A percentile compares a stretch with the other conserved stretches of the same genome.
These are phyloP conservation scores for Chymomyza costata DNA, from an alignment of 1,140 invertebrate species.

Conservation along the genomic window DNA sequence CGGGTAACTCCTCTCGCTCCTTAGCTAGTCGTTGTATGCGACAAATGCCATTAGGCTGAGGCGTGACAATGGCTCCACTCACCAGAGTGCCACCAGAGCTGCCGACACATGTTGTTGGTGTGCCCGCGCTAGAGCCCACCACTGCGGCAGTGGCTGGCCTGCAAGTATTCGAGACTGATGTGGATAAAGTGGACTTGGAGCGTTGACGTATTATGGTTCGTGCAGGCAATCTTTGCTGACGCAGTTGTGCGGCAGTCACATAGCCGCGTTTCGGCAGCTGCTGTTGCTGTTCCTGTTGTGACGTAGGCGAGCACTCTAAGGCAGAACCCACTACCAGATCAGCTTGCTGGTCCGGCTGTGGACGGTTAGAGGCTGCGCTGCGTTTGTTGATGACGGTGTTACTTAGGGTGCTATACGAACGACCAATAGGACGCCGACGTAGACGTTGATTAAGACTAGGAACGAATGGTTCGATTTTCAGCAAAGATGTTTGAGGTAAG, in stretches of 20 bases:
- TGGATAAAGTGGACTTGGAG: slow-evolving; percentile 70
- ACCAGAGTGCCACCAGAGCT: slow-evolving; percentile 62
- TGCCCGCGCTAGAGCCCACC: slow-evolving; percentile 19
- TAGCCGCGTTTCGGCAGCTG: slow-evolving; percentile 43
- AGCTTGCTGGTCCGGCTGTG: slow-evolving; percentile 16
- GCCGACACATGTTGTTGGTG: slow-evolving; percentile 44
- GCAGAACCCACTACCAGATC: not conserved
- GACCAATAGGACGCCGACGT: slow-evolving; percentile 76
- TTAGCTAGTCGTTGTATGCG: slow-evolving; percentile 80
- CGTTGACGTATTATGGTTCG: slow-evolving; percentile 44
- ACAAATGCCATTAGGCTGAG: slow-evolving; percentile 73
- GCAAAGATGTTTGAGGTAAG: slow-evolving; percentile 76
- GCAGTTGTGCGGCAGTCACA: slow-evolving; percentile 32
- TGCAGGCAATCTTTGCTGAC: slow-evolving; percentile 36
- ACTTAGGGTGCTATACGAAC: slow-evolving; percentile 77
- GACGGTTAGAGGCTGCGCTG: slow-evolving; percentile 7
- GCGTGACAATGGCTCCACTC: slow-evolving; percentile 62
- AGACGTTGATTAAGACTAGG: slow-evolving; percentile 76
- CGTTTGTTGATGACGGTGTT: slow-evolving; percentile 47
- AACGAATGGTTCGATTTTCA: slow-evolving; percentile 79
- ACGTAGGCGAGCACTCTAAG: too few relatives aligned
- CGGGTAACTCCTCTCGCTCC: slow-evolving; percentile 85
- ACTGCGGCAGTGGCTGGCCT: slow-evolving; percentile 26
- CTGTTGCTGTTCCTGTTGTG: slow-evolving; percentile 5
- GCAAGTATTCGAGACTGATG: slow-evolving; percentile 56